Conservation (phyloP, 2,888 invertebrate species). For the Drosophila melanosoma region DNA sequence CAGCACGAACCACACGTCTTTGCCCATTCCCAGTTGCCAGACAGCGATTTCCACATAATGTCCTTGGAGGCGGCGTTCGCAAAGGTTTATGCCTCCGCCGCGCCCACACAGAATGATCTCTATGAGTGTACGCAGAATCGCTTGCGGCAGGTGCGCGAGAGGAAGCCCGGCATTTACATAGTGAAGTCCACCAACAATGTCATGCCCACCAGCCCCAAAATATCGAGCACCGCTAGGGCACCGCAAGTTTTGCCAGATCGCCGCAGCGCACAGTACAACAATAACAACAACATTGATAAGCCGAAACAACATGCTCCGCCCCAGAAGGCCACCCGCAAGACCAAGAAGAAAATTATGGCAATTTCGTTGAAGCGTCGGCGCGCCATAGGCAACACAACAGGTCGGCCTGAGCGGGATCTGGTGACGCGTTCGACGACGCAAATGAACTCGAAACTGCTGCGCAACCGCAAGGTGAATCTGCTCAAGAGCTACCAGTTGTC, state of each 20-base stretch:
- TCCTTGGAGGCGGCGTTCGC: conserved; percentile 61
- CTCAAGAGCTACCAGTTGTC: conserved; percentile 65
- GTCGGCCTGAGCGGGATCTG: conserved; percentile 50
- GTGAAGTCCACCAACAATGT: conserved; percentile 69
- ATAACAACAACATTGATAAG: conserved; percentile 6
- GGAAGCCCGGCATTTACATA: conserved; percentile 82
- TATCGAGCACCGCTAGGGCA: not conserved
- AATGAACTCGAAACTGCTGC: conserved; percentile 73
- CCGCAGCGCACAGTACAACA: conserved; percentile 5
- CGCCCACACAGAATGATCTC: conserved; percentile 51
- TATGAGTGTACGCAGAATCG: conserved; percentile 62
- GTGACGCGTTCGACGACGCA: conserved; percentile 70
- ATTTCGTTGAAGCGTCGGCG: conserved; percentile 47
- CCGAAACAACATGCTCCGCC: not conserved
- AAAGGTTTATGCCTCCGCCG: conserved; percentile 61
- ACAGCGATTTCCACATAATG: not conserved
- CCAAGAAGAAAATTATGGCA: conserved; percentile 15
- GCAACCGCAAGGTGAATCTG: conserved; percentile 76
- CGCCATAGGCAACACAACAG: conserved; percentile 15
- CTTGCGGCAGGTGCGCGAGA: conserved; percentile 78
- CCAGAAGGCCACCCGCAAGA: conserved; percentile 19
- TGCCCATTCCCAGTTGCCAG: not conserved
- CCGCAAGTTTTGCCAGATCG: not conserved
- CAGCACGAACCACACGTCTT: not conserved
- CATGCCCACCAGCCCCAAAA: not conserved